Evolutionary conservation across 2,888 invertebrate species (phyloP).

Genomic region (Caenorhabditis auriculariae): DNA sequence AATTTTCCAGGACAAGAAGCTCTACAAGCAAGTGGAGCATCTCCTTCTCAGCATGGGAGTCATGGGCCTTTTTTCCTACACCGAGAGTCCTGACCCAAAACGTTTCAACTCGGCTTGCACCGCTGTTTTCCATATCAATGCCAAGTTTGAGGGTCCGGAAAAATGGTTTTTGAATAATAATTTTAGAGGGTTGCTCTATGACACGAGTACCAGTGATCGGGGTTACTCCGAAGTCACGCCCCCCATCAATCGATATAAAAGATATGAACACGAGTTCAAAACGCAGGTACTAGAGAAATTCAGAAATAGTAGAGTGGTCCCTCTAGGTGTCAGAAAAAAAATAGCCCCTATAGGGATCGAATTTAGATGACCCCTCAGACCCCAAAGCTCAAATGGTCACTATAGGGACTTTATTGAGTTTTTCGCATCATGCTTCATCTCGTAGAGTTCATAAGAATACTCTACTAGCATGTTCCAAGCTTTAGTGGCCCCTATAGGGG

Average conservation of each 20-base stretch:
- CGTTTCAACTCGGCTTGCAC: conserved; percentile 22
- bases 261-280: conserved; percentile 40
- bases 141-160: neutral
- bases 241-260: conserved; percentile 34
- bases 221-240: conserved; percentile 47
- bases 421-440: too few relatives aligned
- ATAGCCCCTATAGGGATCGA: too few relatives aligned
- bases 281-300: too few relatives aligned
- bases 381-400: too few relatives aligned
- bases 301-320: too few relatives aligned
- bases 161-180: neutral
- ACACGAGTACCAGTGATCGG: conserved; percentile 45
- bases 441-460: too few relatives aligned
- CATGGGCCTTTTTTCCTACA: conserved; percentile 36
- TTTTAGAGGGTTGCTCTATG: conserved; percentile 28
- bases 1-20: conserved; percentile 31
- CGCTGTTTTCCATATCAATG: too few relatives aligned
- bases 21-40: conserved; percentile 39
- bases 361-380: too few relatives aligned
- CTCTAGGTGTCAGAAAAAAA: too few relatives aligned
- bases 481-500: too few relatives aligned
- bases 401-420: too few relatives aligned
- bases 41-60: conserved; percentile 29
- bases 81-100: conserved; percentile 34
- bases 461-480: too few relatives aligned